Percentiles rank a stretch among this genome's conserved stretches.
Conservation (phyloP, 2,113 vertebrate genomes). For the Myrmophylax atrothorax region DNA sequence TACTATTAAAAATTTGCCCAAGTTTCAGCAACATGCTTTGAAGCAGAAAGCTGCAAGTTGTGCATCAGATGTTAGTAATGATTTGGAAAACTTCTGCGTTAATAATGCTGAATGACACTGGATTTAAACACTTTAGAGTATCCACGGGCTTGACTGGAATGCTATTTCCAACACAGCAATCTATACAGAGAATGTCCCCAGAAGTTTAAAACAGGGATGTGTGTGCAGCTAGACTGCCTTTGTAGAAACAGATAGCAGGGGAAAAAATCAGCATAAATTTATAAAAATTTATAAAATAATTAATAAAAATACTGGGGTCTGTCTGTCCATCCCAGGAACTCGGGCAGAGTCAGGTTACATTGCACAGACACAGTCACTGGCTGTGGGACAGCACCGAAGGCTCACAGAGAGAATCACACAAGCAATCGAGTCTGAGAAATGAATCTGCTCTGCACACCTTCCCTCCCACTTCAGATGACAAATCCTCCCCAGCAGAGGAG, state of each 20-base stretch:
- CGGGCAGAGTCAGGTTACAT: neutral
- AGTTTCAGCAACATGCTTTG: conserved; percentile 50
- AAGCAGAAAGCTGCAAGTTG: conserved; percentile 50
- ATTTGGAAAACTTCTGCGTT: conserved; percentile 23
- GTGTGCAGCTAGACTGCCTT: neutral
- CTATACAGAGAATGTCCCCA: neutral
- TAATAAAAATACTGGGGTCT: neutral
- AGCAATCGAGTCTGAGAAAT: neutral
- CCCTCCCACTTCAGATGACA: neutral
- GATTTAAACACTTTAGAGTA: neutral
- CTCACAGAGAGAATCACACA: neutral
- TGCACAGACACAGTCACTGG: neutral
- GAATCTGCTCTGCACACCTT: neutral
- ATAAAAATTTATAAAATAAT: neutral
- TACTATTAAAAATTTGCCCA: conserved; percentile 60
- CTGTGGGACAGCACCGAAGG: rapidly evolving
- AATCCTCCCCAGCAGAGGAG: neutral
- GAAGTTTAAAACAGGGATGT: neutral
- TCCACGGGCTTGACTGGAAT: neutral
- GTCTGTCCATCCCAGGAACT: neutral
- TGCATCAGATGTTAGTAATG: neutral
- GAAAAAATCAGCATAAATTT: neutral
- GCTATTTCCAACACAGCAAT: neutral
- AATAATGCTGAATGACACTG: conserved; percentile 12
- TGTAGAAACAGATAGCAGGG: neutral